Percentiles rank a stretch among this genome's conserved stretches.
Evolutionary conservation across 1,140 invertebrate genomes (phyloP).

Genomic region (Drosophila miranda): DNA sequence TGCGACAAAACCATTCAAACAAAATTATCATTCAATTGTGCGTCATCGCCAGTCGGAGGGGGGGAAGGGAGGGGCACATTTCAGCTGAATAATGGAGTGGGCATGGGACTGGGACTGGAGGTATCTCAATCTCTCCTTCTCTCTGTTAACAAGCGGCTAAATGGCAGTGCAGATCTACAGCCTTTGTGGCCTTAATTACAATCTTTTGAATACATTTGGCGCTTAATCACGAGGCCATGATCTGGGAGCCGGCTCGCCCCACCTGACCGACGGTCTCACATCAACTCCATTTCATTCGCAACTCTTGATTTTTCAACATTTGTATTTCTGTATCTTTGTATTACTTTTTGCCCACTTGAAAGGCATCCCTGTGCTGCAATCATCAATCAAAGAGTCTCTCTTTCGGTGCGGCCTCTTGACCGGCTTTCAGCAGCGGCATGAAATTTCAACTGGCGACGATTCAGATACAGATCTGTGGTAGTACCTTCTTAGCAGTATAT

Average conservation of each 20-base stretch:
- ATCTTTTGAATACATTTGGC: constrained; percentile 81
- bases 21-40: constrained; percentile 67
- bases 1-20: constrained; percentile 66
- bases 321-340: background rate
- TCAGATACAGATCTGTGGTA: background rate
- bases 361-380: constrained; percentile 72
- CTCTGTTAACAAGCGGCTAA: constrained; percentile 73
- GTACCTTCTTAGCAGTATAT: constrained; percentile 51
- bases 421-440: constrained; percentile 73
- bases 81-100: background rate
- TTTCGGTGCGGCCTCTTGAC: constrained; percentile 23
- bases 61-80: background rate
- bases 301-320: constrained; percentile 13
- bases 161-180: constrained; percentile 74
- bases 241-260: constrained; percentile 32
- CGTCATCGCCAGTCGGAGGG: constrained; percentile 48
- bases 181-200: constrained; percentile 80
- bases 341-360: constrained; percentile 58
- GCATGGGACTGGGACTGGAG: constrained; percentile 17
- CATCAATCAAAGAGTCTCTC: constrained; percentile 72
- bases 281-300: constrained; percentile 55
- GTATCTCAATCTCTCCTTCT: background rate
- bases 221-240: constrained; percentile 77
- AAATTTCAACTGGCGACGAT: constrained; percentile 63
- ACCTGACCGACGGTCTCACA: constrained; percentile 51